phyloP scores from a whole-genome alignment of 2,797 vertebrate species.

The Tapirus indicus region DNA sequence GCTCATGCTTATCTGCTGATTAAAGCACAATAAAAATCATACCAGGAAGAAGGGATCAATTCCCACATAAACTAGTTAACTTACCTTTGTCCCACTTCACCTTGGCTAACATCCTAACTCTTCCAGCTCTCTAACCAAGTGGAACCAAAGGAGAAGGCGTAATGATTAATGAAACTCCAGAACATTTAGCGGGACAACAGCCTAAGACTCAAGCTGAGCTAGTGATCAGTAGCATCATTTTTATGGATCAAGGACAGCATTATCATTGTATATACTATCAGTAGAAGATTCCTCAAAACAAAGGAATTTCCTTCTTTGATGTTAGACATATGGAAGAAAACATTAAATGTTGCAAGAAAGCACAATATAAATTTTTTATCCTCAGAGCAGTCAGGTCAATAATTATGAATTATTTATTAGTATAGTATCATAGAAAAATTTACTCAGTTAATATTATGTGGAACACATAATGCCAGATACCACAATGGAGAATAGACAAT shows the following conservation, averaged over 20 bases:
- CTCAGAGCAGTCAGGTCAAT: constrained; percentile 58
- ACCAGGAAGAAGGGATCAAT: background rate
- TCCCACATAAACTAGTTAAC: background rate
- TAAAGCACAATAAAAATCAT: constrained; percentile 4
- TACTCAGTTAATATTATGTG: constrained; percentile 31
- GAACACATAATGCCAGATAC: background rate
- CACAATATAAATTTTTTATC: constrained; percentile 45
- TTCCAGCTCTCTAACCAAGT: background rate
- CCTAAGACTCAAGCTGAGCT: background rate
- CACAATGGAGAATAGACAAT: background rate
- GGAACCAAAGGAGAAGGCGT: background rate
- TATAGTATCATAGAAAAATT: constrained; percentile 37
- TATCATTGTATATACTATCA: background rate
- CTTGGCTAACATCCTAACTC: constrained; percentile 13
- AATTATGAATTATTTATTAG: constrained; percentile 65
- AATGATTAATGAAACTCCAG: background rate
- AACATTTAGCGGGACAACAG: background rate
- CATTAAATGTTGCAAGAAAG: constrained; percentile 28
- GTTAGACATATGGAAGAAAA: background rate
- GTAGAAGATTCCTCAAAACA: constrained; percentile 25
- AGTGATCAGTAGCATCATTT: background rate
- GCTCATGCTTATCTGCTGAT: background rate
- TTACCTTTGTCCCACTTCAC: background rate
- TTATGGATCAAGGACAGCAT: background rate
- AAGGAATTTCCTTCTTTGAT: constrained; percentile 31